Base-by-base conservation (phyloP, 2,888 invertebrate genomes). In the Acronicta leporina region DNA sequence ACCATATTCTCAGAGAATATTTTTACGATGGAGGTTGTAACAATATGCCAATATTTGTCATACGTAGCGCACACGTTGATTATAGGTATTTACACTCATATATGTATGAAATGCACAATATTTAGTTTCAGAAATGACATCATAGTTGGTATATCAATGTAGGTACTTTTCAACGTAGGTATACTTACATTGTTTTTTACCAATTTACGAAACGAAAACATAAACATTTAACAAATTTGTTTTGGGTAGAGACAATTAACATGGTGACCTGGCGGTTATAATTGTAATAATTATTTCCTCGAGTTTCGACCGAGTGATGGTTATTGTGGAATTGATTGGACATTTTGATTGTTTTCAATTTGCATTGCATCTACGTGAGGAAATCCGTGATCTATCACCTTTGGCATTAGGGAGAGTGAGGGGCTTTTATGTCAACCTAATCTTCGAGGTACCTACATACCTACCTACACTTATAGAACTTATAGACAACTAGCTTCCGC, bases 181-280 rank as follows among this genome's bases (percentile, higher is more conserved):
- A 59, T 55, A 14, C 8, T n/a, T n/a, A 38, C 20, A 43, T 52
- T 16, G 45, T 27, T 59, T 55, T 57, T n/a, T n/a, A 38, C 63
- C 58, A 61, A 70, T 57, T 76, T 76, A 65, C 76, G 75, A 75
- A 80, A 78, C 68, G 69, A 68, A 68, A 76, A 83, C 77, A 82
- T 65, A 73, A 73, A 68, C 77, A 79, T 86, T 84, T 79, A 81
- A 80, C 73, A 77, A 71, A 78, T 81, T 78, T 77, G 83, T 80
- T 83, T 81, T 77, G 79, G 74, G 71, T 63, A 20, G 20, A 20
- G 2, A 78, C 74, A 83, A 86, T 85, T 84, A 84, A 81, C 82
- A 82, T 68, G 71, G 70, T 84, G 80, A 85, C 82, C 84, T 68
- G 69, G 68, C 73, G 71, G 67, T 71, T 64, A 79, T 79, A 81